Conservation (phyloP, 2,797 vertebrate genomes). For the Emys orbicularis region DNA sequence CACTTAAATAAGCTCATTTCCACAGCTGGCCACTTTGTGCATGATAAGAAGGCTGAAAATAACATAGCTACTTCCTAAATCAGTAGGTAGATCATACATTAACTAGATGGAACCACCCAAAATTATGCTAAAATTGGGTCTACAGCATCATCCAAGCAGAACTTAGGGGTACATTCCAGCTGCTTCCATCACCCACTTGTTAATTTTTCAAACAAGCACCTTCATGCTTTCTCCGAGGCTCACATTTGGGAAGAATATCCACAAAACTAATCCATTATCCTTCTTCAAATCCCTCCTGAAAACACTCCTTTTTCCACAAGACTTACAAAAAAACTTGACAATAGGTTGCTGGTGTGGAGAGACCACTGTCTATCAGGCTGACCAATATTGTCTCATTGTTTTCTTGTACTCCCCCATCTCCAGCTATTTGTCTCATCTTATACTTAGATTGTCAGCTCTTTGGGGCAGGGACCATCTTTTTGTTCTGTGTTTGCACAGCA, state of each 20-base stretch:
- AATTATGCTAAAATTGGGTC: not conserved
- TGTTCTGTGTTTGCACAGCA: not conserved
- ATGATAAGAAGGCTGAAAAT: not conserved
- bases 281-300: not conserved
- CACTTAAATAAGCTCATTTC: not conserved
- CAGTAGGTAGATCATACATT: not conserved
- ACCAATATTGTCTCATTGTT: not conserved
- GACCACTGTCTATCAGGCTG: not conserved
- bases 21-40: not conserved
- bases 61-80: not conserved
- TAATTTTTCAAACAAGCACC: not conserved
- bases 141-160: not conserved
- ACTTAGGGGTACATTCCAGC: not conserved
- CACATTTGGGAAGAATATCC: not conserved
- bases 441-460: not conserved
- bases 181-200: not conserved
- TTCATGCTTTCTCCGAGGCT: not conserved
- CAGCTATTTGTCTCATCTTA: not conserved
- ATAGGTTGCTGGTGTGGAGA: not conserved
- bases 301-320: not conserved
- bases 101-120: not conserved
- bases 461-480: not conserved
- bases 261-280: not conserved
- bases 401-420: not conserved
- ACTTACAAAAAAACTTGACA: not conserved